Base-by-base conservation (phyloP, 2,113 vertebrate genomes). In the Lutjanus erythropterus region DNA sequence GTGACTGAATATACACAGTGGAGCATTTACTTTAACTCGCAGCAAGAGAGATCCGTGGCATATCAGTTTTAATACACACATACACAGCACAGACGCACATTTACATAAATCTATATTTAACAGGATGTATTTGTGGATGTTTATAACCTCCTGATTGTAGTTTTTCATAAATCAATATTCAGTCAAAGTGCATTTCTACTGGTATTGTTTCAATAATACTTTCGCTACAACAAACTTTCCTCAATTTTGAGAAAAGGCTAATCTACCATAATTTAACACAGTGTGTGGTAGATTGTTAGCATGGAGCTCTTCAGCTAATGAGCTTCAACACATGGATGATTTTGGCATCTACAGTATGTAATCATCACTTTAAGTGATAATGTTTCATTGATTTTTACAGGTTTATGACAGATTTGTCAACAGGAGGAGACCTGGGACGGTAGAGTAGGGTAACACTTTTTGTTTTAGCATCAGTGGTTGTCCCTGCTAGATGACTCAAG, bases 1-100 rank as follows among this genome's bases (percentile, higher is more conserved):
- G 19, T 11, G 81, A 19, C 29, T 42, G 41, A 59, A 73, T 16
- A 70, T 42, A 49, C 49, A 53, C 75, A 59, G 73, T 2, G 44
- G 72, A 33, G 67, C 75, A 5, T 74, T 86, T 70, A 49, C 5
- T 66, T 67, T 60, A 21, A 58, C 49, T 52, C 21, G 35, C 52
- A 66, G 49, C 71, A 37, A 35, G 25, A 66, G 21, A 67, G 25
- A 65, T 42, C 5, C 6, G n/a, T n/a, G 27, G 25, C 6, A 16
- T 15, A 55, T 29, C 35, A 64, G 23, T 52, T 59, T 78, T 50
- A 64, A 58, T 25, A 10, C 21, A 37, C 12, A 66, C 25, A 33
- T 60, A 52, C 71, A 53, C 14, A 75, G 46, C n/a, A 9, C 44
- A 39, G 21, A 55, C 0, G 1, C 2, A 29, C 44, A 61, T 70